These are phyloP conservation scores for Myotis findleyi DNA, from an alignment of 2,797 vertebrate genomes.

Conservation along the genomic window DNA sequence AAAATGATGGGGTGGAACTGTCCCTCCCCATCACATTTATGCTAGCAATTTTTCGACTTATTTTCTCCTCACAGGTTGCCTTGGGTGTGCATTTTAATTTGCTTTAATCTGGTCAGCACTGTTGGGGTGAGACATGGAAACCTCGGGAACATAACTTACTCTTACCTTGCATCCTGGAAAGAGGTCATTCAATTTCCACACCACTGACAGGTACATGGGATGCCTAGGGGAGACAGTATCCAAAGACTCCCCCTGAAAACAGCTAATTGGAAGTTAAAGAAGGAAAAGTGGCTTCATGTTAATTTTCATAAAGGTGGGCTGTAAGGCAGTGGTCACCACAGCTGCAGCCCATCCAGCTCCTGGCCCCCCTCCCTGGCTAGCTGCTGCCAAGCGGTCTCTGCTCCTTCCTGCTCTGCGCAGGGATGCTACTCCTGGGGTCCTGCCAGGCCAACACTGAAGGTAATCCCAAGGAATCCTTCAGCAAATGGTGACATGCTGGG, in stretches of 20 bases:
- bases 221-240: background rate
- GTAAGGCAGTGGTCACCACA: background rate
- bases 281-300: conserved; percentile 58
- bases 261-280: background rate
- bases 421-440: conserved; percentile 61
- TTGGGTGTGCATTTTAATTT: background rate
- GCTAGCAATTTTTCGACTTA: background rate
- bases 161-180: background rate
- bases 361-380: background rate
- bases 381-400: background rate
- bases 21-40: background rate
- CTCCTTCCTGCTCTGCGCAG: background rate
- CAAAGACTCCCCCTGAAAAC: conserved; percentile 46
- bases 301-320: conserved; percentile 48
- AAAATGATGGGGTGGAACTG: background rate
- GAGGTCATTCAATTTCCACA: background rate
- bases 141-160: background rate
- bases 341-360: background rate
- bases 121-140: background rate
- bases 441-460: conserved; percentile 74
- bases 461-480: conserved; percentile 75
- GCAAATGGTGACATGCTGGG: conserved; percentile 70
- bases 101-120: background rate
- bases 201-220: background rate
- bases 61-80: background rate